Evolutionary conservation across 2,113 vertebrate genomes (phyloP).

Genomic region (Lophura nycthemera): DNA sequence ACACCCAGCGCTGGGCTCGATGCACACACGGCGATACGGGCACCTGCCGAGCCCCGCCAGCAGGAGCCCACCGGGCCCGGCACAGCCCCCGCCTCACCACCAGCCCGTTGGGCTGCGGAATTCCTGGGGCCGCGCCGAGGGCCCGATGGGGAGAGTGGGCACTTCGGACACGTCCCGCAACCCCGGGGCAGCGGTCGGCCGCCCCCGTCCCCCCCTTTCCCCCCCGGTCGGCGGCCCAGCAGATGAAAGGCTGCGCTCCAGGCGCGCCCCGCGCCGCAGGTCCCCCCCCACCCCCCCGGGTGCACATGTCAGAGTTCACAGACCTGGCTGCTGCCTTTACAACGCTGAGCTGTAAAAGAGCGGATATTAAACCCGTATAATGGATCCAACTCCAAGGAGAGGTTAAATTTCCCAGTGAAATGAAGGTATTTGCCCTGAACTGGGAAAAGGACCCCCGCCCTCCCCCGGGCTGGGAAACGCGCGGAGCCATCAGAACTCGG

Average conservation of each 20-base stretch:
- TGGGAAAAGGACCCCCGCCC: background rate
- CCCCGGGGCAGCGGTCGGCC: no score
- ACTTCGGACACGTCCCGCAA: background rate
- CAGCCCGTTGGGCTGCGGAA: background rate
- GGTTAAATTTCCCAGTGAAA: conserved; percentile 52
- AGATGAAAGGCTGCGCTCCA: conserved; percentile 54
- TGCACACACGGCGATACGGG: background rate
- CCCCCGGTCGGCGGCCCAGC: background rate
- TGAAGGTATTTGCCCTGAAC: conserved; percentile 43
- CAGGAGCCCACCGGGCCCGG: background rate
- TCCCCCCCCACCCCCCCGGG: background rate
- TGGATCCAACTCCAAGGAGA: conserved; percentile 61
- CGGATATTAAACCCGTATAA: conserved; percentile 69
- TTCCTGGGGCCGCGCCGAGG: background rate
- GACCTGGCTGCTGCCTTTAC: conserved; percentile 64
- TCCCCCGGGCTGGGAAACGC: background rate
- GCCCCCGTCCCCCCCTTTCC: background rate
- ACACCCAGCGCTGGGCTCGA: background rate
- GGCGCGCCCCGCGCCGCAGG: background rate
- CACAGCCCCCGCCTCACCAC: background rate
- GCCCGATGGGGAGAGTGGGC: background rate
- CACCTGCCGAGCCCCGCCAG: background rate
- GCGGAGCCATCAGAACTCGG: conserved; percentile 8
- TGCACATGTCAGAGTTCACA: conserved; percentile 67
- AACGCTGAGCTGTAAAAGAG: conserved; percentile 67